Base-by-base conservation (phyloP, 2,888 invertebrate species). In the Phyllotreta cruciferae region DNA sequence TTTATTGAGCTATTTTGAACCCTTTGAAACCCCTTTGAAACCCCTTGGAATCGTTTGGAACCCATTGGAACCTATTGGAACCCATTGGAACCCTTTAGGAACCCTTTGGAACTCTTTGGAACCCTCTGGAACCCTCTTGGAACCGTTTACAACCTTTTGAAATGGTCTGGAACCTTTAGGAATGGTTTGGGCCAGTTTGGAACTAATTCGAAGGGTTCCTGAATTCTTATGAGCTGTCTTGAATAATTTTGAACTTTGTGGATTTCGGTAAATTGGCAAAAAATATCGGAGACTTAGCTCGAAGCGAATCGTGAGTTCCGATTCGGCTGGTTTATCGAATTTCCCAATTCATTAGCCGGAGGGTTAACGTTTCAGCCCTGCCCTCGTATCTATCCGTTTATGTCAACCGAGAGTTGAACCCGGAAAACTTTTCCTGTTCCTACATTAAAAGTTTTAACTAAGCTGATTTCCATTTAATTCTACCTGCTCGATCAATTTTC, bases 401-500 rank as follows among this genome's bases (percentile, higher is more conserved):
- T 24, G 24, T 24, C 24, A 24, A 24, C 24, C 24, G 24, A 24
- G 24, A 24, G 24, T 24, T 24, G 24, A 24, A 24, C 24, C 24
- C 24, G 49, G 50, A 35, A 64, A 64, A 44, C 56, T 62, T 64
- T 42, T 47, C 58, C 47, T 55, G 58, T 55, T 47, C 47, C 60
- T 24, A 58, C 50, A 50, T 50, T 58, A 44, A 61, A 64, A 64
- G 60, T 64, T 64, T 64, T 52, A 60, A 56, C 56, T 60, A 64
- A 64, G 61, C 64, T 49, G 56, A 64, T 52, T 41, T 42, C 58
- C 58, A 58, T 64, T 60, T 64, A 61, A 64, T 64, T 53, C 50
- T 56, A 56, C 60, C 56, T 56, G 56, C 47, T 53, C 68, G 63
- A 70, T 68, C 66, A 68, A 67, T 70, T 68, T 67, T 56, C 66